These are phyloP conservation scores for Noctua fimbriata DNA, from an alignment of 2,888 invertebrate species.

Conservation along the genomic window DNA sequence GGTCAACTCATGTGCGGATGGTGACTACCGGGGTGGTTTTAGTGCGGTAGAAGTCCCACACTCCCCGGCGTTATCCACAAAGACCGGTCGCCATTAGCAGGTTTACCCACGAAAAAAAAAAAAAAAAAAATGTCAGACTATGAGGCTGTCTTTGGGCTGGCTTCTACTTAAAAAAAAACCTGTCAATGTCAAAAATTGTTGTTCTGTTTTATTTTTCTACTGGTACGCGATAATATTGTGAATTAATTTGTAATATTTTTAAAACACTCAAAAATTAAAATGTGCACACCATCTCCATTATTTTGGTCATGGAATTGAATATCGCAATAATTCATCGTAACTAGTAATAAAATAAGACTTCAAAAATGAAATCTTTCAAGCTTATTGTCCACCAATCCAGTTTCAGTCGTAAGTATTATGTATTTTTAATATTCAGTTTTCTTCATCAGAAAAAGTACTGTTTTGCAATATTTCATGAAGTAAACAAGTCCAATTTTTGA, in stretches of 20 bases:
- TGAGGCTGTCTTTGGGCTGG: no score
- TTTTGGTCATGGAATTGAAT: conserved; percentile 9
- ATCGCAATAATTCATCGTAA: conserved; percentile 14
- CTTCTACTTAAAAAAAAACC: neutral
- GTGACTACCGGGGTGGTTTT: no score
- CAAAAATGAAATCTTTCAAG: conserved; percentile 92
- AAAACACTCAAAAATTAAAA: neutral
- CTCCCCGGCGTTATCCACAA: no score
- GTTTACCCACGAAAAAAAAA: no score
- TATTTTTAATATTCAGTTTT: conserved; percentile 1
- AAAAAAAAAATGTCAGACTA: no score
- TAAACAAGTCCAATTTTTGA: neutral
- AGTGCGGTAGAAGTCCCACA: no score
- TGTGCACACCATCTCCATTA: conserved; percentile 1
- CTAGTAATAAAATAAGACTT: neutral
- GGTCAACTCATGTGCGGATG: no score
- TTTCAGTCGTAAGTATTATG: conserved; percentile 91
- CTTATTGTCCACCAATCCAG: conserved; percentile 95
- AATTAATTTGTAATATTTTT: neutral
- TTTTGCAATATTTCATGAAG: neutral
- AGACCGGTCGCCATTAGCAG: no score
- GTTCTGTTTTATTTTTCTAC: neutral
- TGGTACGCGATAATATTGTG: neutral
- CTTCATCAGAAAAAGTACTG: neutral
- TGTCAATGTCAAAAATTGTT: conserved; percentile 24